Percentiles rank a stretch among this genome's conserved stretches.
Evolutionary conservation across 2,888 invertebrate genomes (phyloP).

Genomic region (Meganola albula): DNA sequence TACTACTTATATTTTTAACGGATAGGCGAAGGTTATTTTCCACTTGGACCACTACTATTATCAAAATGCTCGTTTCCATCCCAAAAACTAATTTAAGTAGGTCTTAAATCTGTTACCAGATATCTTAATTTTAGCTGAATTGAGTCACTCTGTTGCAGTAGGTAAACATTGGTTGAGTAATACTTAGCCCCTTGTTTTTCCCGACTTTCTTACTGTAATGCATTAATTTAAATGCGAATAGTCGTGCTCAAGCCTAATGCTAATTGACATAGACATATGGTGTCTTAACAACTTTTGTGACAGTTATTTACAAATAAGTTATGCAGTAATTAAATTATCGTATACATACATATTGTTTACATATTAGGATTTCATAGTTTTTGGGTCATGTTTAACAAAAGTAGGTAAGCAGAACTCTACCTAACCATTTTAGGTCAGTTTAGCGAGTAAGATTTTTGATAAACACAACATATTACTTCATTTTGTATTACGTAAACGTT

Average conservation of each 20-base stretch:
- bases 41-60: too few relatives aligned
- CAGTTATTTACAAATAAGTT: too few relatives aligned
- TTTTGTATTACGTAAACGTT: too few relatives aligned
- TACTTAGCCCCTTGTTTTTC: conserved; percentile 37
- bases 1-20: conserved; percentile 9
- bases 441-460: too few relatives aligned
- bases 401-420: too few relatives aligned
- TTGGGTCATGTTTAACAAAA: too few relatives aligned
- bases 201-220: conserved; percentile 40
- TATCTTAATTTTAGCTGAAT: conserved; percentile 39
- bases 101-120: conserved; percentile 28
- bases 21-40: too few relatives aligned
- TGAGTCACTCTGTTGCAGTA: conserved; percentile 44
- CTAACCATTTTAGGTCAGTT: too few relatives aligned
- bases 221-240: conserved; percentile 48
- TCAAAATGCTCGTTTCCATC: conserved; percentile 1
- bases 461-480: too few relatives aligned
- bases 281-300: conserved; percentile 27
- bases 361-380: too few relatives aligned
- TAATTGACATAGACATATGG: conserved; percentile 63
- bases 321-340: too few relatives aligned
- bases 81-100: conserved; percentile 23
- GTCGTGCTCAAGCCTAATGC: conserved; percentile 43
- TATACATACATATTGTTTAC: too few relatives aligned
- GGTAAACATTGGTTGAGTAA: conserved; percentile 53